Percentiles rank a stretch among this genome's conserved stretches.
phyloP scores from a whole-genome alignment of 2,888 invertebrate species.

The Nudaria mundana region DNA sequence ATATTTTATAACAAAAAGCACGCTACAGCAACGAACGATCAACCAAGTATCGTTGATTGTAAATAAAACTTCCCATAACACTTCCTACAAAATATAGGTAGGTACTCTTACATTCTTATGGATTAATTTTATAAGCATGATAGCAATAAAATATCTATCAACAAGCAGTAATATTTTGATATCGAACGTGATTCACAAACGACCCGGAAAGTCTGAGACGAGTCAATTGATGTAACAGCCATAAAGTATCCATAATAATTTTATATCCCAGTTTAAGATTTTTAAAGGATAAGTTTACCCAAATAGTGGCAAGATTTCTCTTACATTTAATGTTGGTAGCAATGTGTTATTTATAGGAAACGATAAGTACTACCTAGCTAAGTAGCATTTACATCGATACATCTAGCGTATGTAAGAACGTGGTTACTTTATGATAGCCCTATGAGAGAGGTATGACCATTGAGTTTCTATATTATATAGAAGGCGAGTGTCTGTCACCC shows the following conservation, averaged over 20 bases:
- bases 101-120: not conserved
- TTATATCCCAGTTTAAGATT: slow-evolving; percentile 31
- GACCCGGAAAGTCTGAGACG: slow-evolving; percentile 32
- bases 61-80: too few species aligned
- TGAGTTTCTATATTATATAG: too few species aligned
- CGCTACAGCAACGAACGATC: too few species aligned
- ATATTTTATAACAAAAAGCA: too few species aligned
- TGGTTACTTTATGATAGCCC: slow-evolving; percentile 30
- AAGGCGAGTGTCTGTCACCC: too few species aligned
- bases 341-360: slow-evolving; percentile 22
- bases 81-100: too few species aligned
- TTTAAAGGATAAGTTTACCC: slow-evolving; percentile 22
- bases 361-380: slow-evolving; percentile 27
- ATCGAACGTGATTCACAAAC: slow-evolving; percentile 34
- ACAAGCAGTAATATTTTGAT: slow-evolving; percentile 30
- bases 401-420: slow-evolving; percentile 26
- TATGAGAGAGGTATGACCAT: slow-evolving; percentile 35
- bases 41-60: too few species aligned
- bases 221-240: slow-evolving; percentile 30
- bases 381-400: slow-evolving; percentile 27
- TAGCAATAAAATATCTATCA: slow-evolving; percentile 22
- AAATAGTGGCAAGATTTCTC: slow-evolving; percentile 19
- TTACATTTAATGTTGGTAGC: slow-evolving; percentile 8
- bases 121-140: slow-evolving; percentile 7
- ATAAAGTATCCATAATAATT: slow-evolving; percentile 36